phyloP scores from a whole-genome alignment of 1,140 invertebrate species.

The Choristoneura fumiferana region DNA sequence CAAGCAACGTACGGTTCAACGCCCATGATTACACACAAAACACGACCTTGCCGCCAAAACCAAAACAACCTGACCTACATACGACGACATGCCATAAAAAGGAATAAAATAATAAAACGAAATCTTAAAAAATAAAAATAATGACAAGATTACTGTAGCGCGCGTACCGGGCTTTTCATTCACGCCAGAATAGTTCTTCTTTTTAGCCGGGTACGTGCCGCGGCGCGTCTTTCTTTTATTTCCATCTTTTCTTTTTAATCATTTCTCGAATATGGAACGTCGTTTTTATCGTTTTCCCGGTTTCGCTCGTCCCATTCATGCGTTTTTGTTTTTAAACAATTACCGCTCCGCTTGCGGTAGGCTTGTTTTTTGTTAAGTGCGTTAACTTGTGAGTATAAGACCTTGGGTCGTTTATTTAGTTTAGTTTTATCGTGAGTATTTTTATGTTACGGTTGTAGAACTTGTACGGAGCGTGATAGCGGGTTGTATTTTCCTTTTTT shows the following conservation, averaged over 20 bases:
- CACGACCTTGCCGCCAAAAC: constrained; percentile 64
- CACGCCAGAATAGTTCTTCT: constrained; percentile 73
- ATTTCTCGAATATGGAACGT: constrained; percentile 75
- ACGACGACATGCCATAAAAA: constrained; percentile 56
- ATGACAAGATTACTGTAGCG: constrained; percentile 70
- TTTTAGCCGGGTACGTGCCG: constrained; percentile 71
- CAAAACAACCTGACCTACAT: constrained; percentile 75
- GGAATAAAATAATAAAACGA: constrained; percentile 63
- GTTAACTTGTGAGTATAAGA: background rate
- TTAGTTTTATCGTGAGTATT: background rate
- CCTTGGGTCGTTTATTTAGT: constrained; percentile 12
- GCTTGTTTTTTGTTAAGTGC: constrained; percentile 9
- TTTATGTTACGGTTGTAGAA: background rate
- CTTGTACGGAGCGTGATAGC: no score
- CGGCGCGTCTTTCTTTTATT: constrained; percentile 41
- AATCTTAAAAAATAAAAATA: constrained; percentile 67
- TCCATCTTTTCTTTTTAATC: constrained; percentile 67
- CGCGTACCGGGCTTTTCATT: constrained; percentile 69
- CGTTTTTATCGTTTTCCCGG: constrained; percentile 73
- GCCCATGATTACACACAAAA: constrained; percentile 28
- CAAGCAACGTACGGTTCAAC: constrained; percentile 3
- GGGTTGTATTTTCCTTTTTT: no score
- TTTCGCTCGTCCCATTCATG: constrained; percentile 1
- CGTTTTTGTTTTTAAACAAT: background rate
- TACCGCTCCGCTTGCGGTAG: constrained; percentile 1